Conservation (phyloP, 2,113 vertebrate genomes). For the Tylochromis polylepis region DNA sequence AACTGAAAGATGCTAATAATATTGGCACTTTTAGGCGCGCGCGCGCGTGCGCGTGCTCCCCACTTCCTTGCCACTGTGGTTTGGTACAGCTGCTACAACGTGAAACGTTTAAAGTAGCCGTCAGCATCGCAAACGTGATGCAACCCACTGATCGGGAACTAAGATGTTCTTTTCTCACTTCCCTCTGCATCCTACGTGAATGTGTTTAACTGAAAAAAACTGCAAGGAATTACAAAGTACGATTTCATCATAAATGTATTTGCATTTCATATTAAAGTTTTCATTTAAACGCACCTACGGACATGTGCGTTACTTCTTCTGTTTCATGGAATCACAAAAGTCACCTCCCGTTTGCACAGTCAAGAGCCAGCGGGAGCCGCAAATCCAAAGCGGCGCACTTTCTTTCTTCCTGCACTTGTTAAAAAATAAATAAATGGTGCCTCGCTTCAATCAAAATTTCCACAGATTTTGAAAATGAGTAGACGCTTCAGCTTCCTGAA, state of each 20-base stretch:
- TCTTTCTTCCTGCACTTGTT: not conserved
- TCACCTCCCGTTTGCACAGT: not conserved
- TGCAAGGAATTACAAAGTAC: too few relatives aligned
- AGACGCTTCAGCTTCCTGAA: not conserved
- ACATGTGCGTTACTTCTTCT: not conserved
- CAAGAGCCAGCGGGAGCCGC: not conserved
- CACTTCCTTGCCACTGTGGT: not conserved
- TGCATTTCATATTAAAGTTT: not conserved
- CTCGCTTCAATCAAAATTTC: not conserved
- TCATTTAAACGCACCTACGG: not conserved
- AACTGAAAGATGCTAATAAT: not conserved
- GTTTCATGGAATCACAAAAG: not conserved
- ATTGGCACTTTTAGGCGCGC: not conserved
- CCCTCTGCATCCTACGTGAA: not conserved
- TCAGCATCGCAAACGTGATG: not conserved
- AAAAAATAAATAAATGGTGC: not conserved
- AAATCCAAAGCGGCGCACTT: not conserved
- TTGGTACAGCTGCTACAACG: not conserved
- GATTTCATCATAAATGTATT: too few relatives aligned
- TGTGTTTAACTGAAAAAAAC: too few relatives aligned
- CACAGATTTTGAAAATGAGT: not conserved
- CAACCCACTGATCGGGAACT: not conserved
- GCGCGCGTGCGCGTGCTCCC: fast-evolving
- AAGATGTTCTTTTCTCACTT: not conserved
- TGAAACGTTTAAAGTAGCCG: not conserved